Conservation (phyloP, 2,888 invertebrate species). For the Nasonovia ribisnigri region DNA sequence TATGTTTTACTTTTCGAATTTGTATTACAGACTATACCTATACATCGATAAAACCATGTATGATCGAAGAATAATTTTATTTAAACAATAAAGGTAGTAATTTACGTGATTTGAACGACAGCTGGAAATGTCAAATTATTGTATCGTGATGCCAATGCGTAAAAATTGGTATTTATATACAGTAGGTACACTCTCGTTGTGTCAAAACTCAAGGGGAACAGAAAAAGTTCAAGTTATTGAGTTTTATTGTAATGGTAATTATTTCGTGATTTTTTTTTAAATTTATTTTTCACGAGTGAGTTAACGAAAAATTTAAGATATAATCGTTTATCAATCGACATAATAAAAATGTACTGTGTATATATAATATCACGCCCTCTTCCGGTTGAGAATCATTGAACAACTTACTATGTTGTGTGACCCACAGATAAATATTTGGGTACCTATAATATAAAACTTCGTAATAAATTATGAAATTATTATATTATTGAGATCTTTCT, state of each 20-base stretch:
- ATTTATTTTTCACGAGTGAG: too few species aligned
- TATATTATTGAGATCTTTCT: neutral
- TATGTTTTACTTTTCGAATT: neutral
- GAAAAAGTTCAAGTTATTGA: too few species aligned
- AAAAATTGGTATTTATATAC: neutral
- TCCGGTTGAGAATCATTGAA: neutral
- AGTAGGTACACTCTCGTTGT: too few species aligned
- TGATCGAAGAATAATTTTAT: neutral
- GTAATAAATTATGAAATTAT: neutral
- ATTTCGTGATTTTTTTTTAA: too few species aligned
- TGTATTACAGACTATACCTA: neutral
- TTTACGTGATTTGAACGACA: neutral
- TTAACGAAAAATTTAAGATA: too few species aligned
- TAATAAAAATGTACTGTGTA: too few species aligned
- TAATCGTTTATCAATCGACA: too few species aligned
- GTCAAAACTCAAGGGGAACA: too few species aligned
- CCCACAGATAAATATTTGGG: neutral
- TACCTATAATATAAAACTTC: neutral
- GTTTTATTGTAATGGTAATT: too few species aligned
- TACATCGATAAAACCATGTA: neutral
- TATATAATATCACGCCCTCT: neutral
- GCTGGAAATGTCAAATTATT: neutral
- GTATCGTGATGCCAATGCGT: neutral
- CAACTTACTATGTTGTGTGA: neutral
- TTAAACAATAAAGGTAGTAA: neutral